Base-by-base conservation (phyloP, 2,113 vertebrate species). In the Pao palembangensis region DNA sequence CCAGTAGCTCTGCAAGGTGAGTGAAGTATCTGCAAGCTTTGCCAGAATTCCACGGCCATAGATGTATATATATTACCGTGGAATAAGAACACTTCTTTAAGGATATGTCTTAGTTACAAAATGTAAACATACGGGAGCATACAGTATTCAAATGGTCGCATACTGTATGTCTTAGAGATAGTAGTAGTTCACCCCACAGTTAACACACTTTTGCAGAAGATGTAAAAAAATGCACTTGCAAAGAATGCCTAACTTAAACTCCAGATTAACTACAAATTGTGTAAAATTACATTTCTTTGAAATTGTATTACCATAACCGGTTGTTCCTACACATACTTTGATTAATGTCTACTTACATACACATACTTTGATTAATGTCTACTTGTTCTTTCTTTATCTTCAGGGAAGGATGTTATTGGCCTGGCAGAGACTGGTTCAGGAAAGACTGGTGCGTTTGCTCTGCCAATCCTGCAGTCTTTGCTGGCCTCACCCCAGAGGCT, bases 381-480 rank as follows among this genome's bases (percentile, higher is more conserved):
- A 3, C 49, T 5, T 68, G 16, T 31, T 0, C 16, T 1, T 12
- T 44, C 31, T 61, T 53, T 15, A 14, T 2, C 2, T 0, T 25
- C 77, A 87, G 96, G 95, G 13, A 92, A 84, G 47, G 97, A 99
- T 38, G 89, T 99, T 14, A 99, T 99, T 3, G 96, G 96, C 20
- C 78, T 99, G 79, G 97, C 97, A 34, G 97, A 99, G 89, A 99
- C 97, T 0, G 97, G 96, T 11, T 99, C 97, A 43, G 97, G 97
- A 23, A 99, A 99, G 89, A 99, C 97, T 0, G 97, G 92, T 0
- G 97, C 96, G 1, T 99, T 99, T 20, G 97, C 97, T 21, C 75
- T 99, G 71, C 97, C 97, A 25, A 97, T 99, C 72, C 93, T 99
- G 56, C 96, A 99, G 53, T 91, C 93, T 0, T 89, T 99, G 56